Evolutionary conservation across 2,113 vertebrate species (phyloP), one percentile per base, ranked within the genome.

Genomic region (Choloepus hoffmanni): DNA sequence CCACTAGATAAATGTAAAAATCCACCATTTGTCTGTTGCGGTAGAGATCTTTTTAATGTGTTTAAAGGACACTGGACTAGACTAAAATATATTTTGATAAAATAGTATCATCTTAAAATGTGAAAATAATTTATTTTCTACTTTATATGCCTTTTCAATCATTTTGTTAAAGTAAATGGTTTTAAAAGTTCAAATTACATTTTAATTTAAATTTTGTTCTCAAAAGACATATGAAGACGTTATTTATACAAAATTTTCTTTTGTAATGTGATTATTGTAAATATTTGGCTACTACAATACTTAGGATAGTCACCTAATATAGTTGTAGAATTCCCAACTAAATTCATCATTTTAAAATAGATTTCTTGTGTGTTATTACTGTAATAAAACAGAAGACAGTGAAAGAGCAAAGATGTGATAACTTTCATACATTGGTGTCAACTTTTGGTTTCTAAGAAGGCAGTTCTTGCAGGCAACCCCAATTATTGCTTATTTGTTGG

Each of bases 201-300:
- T 74, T 95, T 93, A 48, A 50, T 36, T 68, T 65, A 70, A 40
- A 63, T 72, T 91, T 78, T 86, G 28, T 81, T 91, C 23, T 23
- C 55, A 23, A 73, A 88, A 85, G 43, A 67, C 0, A 1, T 73
- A 60, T 21, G 55, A 7, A 62, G 65, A 77, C 90, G 10, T 85
- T 73, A 72, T 67, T 92, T 96, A 6, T 81, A 76, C 43, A 63
- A 94, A 92, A 24, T 83, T 72, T 92, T 96, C 90, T 85, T 88
- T 73, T 84, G 0, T 30, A 63, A 48, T 68, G n/a, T 3, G 90
- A 23, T 62, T 73, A 62, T 48, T 93, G 3, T 68, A 81, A 91
- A 28, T 45, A 8, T 58, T 84, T 50, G 30, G 18, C 19, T 74
- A 67, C 88, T 70, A 62, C 10, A 87, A 14, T 43, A 60, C 9